Conservation (phyloP, 1,140 invertebrate species). For the Macrocentrus cingulum region DNA sequence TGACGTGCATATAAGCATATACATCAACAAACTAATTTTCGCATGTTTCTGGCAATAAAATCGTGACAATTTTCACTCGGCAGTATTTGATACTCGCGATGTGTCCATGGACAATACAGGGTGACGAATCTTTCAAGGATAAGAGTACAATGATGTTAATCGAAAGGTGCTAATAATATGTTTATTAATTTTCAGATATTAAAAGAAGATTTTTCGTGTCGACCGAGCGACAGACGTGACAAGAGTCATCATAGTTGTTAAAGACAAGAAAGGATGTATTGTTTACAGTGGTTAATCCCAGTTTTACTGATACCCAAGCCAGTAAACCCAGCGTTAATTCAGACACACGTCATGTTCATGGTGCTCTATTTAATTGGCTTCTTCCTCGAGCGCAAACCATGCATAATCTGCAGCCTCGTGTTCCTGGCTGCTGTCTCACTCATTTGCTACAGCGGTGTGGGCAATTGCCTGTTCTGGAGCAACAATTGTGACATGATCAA, state of each 20-base stretch:
- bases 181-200: no score
- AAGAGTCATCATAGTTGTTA: neutral
- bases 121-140: no score
- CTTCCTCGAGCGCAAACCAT: constrained; percentile 94
- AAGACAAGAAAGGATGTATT: constrained; percentile 77
- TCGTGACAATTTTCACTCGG: no score
- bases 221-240: neutral
- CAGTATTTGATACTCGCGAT: no score
- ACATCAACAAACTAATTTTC: no score
- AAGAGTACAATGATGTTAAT: no score
- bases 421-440: constrained; percentile 90
- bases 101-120: no score
- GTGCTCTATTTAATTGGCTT: constrained; percentile 89
- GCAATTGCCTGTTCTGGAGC: constrained; percentile 91
- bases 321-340: constrained; percentile 88
- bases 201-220: neutral
- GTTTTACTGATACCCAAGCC: constrained; percentile 96
- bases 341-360: constrained; percentile 97
- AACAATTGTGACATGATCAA: constrained; percentile 67
- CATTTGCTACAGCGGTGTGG: constrained; percentile 93
- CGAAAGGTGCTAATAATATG: no score
- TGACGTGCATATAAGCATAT: no score
- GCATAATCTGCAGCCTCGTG: constrained; percentile 92
- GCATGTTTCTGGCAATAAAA: no score
- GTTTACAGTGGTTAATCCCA: constrained; percentile 96